These are phyloP conservation scores for Fukomys damarensis DNA, from an alignment of 2,113 vertebrate genomes.

Conservation along the genomic window DNA sequence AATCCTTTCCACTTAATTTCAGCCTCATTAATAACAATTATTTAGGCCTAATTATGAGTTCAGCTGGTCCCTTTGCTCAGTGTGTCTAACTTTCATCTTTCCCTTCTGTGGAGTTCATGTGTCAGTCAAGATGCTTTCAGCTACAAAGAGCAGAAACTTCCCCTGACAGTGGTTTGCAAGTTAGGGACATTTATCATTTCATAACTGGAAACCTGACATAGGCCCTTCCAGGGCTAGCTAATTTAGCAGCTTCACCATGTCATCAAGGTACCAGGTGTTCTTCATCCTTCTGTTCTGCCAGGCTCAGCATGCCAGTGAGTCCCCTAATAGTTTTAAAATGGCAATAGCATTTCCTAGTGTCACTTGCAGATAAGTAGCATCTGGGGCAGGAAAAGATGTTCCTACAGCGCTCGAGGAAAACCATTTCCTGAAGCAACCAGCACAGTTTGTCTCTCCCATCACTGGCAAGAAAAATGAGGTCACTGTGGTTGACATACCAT, in stretches of 20 bases:
- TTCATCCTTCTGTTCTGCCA: not conserved
- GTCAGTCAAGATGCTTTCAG: not conserved
- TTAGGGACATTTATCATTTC: not conserved
- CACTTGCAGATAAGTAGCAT: not conserved
- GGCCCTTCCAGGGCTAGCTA: not conserved
- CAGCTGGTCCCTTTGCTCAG: not conserved
- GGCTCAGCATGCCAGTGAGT: not conserved
- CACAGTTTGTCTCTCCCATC: not conserved
- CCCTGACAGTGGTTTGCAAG: not conserved
- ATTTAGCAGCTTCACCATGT: not conserved
- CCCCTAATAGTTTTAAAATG: not conserved
- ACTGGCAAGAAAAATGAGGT: not conserved
- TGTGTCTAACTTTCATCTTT: not conserved
- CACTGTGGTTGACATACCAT: not conserved
- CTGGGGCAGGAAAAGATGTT: not conserved
- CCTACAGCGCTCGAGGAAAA: not conserved
- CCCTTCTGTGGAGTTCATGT: not conserved
- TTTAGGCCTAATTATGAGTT: conserved; percentile 52
- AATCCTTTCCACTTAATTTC: conserved; percentile 67
- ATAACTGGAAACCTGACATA: not conserved
- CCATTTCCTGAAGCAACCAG: not conserved
- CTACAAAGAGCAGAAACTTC: not conserved
- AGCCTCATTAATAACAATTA: conserved; percentile 67
- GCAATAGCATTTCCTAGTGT: not conserved
- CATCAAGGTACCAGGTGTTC: not conserved